Percentiles rank a stretch among this genome's conserved stretches.
These are phyloP conservation scores for Drosophila emarginata DNA, from an alignment of 2,888 invertebrate genomes.

Conservation along the genomic window DNA sequence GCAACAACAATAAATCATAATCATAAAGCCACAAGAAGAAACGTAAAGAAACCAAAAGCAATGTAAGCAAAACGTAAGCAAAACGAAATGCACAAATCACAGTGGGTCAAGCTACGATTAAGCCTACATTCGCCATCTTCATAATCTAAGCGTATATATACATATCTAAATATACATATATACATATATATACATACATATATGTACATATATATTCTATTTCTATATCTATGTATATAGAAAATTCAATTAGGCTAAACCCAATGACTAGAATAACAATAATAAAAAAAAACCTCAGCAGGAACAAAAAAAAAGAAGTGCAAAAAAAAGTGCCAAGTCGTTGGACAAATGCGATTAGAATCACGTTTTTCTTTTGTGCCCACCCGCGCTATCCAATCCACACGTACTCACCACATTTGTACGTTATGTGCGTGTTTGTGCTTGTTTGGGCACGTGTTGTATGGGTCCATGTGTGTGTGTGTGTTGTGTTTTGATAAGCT, in stretches of 20 bases:
- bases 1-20: slow-evolving; percentile 36
- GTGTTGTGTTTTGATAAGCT: slow-evolving; percentile 1
- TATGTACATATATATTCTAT: background rate
- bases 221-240: slow-evolving; percentile 2
- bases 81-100: slow-evolving; percentile 40
- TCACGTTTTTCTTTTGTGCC: slow-evolving; percentile 33
- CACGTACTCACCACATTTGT: slow-evolving; percentile 4
- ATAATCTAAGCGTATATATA: background rate
- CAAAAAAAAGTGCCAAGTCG: slow-evolving; percentile 15
- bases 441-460: slow-evolving; percentile 46
- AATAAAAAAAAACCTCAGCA: slow-evolving; percentile 8
- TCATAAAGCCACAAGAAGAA: slow-evolving; percentile 47
- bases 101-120: slow-evolving; percentile 12
- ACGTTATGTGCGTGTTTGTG: slow-evolving; percentile 29
- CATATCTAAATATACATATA: too few species aligned
- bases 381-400: background rate
- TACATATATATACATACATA: background rate
- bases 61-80: slow-evolving; percentile 5
- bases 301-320: background rate
- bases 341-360: slow-evolving; percentile 64
- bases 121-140: background rate
- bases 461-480: slow-evolving; percentile 5
- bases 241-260: slow-evolving; percentile 50
- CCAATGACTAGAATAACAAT: slow-evolving; percentile 15
- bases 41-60: slow-evolving; percentile 74